Evolutionary conservation across 2,888 invertebrate genomes (phyloP).

Genomic region (Scelioninae gen. 2): DNA sequence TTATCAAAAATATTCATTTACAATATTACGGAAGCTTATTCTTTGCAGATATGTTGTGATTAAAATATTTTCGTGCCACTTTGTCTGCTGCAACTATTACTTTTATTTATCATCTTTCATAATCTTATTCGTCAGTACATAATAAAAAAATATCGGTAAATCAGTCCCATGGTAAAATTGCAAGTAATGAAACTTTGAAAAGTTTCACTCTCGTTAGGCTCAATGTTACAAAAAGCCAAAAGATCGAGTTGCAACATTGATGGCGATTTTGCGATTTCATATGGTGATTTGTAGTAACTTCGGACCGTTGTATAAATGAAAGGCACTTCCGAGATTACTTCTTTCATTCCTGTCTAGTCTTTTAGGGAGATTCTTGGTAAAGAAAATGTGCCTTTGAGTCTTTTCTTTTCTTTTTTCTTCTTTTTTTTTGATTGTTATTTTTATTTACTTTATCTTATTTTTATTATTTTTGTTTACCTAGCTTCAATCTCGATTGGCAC

Average conservation of each 20-base stretch:
- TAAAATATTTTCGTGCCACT: conserved; percentile 23
- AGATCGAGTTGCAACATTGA: too few relatives aligned
- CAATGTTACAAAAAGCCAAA: too few relatives aligned
- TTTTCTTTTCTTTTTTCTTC: background rate
- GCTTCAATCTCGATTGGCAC: conserved; percentile 30
- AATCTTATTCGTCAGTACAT: too few relatives aligned
- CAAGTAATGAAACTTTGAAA: background rate
- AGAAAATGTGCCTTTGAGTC: conserved; percentile 11
- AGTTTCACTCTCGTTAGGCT: conserved; percentile 11
- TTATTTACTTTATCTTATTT: too few relatives aligned
- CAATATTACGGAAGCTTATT: conserved; percentile 33
- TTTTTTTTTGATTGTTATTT: background rate
- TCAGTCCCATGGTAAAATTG: too few relatives aligned
- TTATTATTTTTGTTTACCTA: conserved; percentile 2
- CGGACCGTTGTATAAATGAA: conserved; percentile 21
- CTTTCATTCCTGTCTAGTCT: conserved; percentile 12
- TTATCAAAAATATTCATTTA: conserved; percentile 47
- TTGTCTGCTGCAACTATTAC: background rate
- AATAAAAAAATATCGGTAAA: too few relatives aligned
- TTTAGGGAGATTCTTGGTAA: conserved; percentile 2
- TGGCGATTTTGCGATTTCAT: conserved; percentile 2
- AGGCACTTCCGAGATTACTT: conserved; percentile 37
- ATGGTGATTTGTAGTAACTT: conserved; percentile 25
- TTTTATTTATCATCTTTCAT: background rate
- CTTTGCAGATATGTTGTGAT: conserved; percentile 17